Percentiles rank a stretch among this genome's conserved stretches.
Conservation (phyloP, 2,113 vertebrate genomes). For the Peromyscus californicus region DNA sequence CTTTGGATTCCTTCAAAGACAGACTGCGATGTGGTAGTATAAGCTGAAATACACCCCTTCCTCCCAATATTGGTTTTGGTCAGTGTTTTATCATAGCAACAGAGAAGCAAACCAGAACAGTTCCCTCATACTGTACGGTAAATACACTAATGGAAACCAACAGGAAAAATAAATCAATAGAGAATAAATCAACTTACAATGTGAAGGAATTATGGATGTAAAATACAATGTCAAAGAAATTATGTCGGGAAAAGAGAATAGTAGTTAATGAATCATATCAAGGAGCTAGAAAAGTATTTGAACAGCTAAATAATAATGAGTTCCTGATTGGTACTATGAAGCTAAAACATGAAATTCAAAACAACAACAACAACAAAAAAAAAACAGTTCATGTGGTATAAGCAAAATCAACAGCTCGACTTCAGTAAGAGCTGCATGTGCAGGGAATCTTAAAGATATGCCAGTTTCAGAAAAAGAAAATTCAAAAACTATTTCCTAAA, state of each 20-base stretch:
- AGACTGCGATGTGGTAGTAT: neutral
- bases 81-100: neutral
- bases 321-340: neutral
- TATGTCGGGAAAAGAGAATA: neutral
- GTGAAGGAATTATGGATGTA: neutral
- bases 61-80: neutral
- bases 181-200: neutral
- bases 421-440: neutral
- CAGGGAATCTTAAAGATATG: neutral
- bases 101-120: neutral
- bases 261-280: neutral
- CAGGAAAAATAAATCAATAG: neutral
- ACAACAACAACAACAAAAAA: no score
- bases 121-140: neutral
- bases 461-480: neutral
- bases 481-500: neutral
- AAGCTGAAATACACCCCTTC: neutral
- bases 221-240: neutral
- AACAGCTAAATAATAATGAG: neutral
- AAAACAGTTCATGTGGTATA: neutral
- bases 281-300: neutral
- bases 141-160: neutral
- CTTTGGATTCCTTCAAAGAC: neutral
- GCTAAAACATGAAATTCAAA: neutral
- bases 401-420: neutral